These are phyloP conservation scores for Mayetiola destructor DNA, from an alignment of 2,888 invertebrate species.

Conservation along the genomic window DNA sequence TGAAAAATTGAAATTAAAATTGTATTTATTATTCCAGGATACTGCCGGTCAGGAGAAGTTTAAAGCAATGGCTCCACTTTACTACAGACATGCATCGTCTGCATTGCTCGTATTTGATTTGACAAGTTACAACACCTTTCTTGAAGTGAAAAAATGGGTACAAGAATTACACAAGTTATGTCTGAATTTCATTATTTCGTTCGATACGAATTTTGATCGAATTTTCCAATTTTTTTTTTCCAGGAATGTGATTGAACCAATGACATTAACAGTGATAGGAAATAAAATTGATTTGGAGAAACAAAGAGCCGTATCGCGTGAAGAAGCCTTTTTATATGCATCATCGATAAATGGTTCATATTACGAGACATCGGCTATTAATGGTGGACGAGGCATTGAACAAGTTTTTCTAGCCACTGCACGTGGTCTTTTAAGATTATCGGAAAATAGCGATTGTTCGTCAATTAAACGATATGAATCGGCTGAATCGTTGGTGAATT, in stretches of 20 bases:
- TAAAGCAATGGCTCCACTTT: conserved; percentile 87
- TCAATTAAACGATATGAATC: conserved; percentile 49
- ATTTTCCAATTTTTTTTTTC: not conserved
- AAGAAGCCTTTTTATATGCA: conserved; percentile 64
- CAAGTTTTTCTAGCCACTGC: conserved; percentile 57
- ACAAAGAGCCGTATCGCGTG: conserved; percentile 45
- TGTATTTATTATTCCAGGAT: conserved; percentile 24
- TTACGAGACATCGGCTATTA: conserved; percentile 70
- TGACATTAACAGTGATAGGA: conserved; percentile 68
- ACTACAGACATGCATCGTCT: conserved; percentile 81
- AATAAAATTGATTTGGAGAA: conserved; percentile 69
- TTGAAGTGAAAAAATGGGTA: conserved; percentile 74
- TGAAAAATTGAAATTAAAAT: not conserved
- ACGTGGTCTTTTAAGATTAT: conserved; percentile 43
- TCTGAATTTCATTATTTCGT: not conserved
- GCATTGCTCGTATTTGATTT: conserved; percentile 80
- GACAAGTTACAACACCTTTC: conserved; percentile 57
- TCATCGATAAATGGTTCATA: conserved; percentile 67
- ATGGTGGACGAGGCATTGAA: conserved; percentile 60
- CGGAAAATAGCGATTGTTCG: conserved; percentile 37
- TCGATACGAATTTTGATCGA: not conserved
- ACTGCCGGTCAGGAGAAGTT: conserved; percentile 42
- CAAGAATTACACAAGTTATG: conserved; percentile 49
- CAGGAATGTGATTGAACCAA: conserved; percentile 59
- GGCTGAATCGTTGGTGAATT: conserved; percentile 33